phyloP scores from a whole-genome alignment of 2,113 vertebrate genomes.

The Symphodus melops region DNA sequence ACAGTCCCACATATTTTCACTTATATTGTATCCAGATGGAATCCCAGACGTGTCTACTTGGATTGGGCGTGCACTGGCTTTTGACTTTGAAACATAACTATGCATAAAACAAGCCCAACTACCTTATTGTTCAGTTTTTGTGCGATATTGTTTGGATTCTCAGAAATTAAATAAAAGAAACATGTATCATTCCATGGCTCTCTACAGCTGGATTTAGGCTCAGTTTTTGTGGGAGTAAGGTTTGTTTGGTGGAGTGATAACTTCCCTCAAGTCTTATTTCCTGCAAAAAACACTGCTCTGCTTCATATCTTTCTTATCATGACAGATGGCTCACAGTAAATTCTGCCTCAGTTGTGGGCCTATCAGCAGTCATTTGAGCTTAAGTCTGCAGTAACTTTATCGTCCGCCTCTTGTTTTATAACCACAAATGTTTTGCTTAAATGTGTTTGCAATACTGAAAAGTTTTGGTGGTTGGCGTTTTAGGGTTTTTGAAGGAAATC shows the following conservation, averaged over 20 bases:
- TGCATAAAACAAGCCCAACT: conserved; percentile 7
- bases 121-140: not conserved
- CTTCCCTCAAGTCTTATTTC: conserved; percentile 43
- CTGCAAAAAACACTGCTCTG: conserved; percentile 33
- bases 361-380: conserved; percentile 19
- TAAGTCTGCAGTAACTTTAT: conserved; percentile 10
- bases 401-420: not conserved
- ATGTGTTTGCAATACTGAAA: not conserved
- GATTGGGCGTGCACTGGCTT: conserved; percentile 30
- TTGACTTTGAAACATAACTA: conserved; percentile 29
- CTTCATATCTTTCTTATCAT: conserved; percentile 42
- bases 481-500: not conserved
- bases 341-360: conserved; percentile 20
- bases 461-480: not conserved
- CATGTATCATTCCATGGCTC: not conserved
- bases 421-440: not conserved
- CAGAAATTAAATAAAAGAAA: conserved; percentile 6
- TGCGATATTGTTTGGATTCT: not conserved
- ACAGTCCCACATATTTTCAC: conserved; percentile 51
- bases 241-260: conserved; percentile 42
- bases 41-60: conserved; percentile 12
- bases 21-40: conserved; percentile 70
- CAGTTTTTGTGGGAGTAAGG: not conserved
- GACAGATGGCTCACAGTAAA: conserved; percentile 25
- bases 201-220: conserved; percentile 5